Evolutionary conservation across 2,888 invertebrate genomes (phyloP).

Genomic region (Abrostola triplasia): DNA sequence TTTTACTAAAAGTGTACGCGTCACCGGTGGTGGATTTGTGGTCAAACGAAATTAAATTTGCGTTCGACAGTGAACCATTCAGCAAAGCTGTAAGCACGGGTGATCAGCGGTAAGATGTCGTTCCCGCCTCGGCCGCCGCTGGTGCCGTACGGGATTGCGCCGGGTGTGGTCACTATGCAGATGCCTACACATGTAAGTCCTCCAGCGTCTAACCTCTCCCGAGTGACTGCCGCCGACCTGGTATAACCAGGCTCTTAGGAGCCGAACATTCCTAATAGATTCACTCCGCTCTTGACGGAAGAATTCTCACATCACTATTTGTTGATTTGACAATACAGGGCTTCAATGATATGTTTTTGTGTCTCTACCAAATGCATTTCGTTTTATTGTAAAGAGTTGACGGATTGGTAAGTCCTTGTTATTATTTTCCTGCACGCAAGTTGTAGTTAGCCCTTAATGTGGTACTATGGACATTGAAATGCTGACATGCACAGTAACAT

Average conservation of each 20-base stretch:
- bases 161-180: constrained; percentile 92
- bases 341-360: constrained; percentile 9
- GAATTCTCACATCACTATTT: not conserved
- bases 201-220: constrained; percentile 56
- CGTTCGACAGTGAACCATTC: constrained; percentile 27
- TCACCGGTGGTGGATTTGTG: constrained; percentile 56
- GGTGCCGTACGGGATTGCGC: constrained; percentile 92
- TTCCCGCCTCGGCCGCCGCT: constrained; percentile 96
- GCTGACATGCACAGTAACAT: not conserved
- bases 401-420: constrained; percentile 5
- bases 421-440: not conserved
- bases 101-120: constrained; percentile 90
- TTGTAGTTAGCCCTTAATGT: not conserved
- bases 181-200: constrained; percentile 92
- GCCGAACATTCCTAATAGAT: not conserved
- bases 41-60: constrained; percentile 33
- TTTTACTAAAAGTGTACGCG: constrained; percentile 56
- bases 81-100: constrained; percentile 28
- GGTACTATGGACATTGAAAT: not conserved
- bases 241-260: not conserved
- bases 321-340: constrained; percentile 2
- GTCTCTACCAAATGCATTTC: constrained; percentile 19
- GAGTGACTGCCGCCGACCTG: constrained; percentile 8
- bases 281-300: not conserved
- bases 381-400: constrained; percentile 1